These are phyloP conservation scores for Babyrousa celebensis DNA, from an alignment of 2,797 vertebrate genomes.

Conservation along the genomic window DNA sequence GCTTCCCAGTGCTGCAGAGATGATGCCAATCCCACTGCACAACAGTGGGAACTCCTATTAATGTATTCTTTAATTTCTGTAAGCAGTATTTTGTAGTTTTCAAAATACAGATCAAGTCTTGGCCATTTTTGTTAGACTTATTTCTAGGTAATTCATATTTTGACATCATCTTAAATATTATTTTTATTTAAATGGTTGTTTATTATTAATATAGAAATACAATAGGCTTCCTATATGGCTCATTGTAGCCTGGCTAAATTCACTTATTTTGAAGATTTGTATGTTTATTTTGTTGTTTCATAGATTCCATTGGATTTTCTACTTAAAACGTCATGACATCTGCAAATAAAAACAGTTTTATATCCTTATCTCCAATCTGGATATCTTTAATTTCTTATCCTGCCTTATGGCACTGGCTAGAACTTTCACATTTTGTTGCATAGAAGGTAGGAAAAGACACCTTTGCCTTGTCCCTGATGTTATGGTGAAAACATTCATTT, in stretches of 20 bases:
- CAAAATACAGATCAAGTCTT: not conserved
- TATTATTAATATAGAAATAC: not conserved
- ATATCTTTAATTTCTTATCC: conserved; percentile 39
- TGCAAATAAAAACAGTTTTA: not conserved
- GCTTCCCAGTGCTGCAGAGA: no score
- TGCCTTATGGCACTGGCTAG: not conserved
- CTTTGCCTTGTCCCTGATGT: not conserved
- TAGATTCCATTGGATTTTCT: not conserved
- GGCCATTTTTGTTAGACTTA: not conserved
- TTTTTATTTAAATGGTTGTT: not conserved
- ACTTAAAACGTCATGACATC: not conserved
- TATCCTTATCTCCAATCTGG: not conserved
- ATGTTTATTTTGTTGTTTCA: not conserved
- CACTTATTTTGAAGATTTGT: not conserved
- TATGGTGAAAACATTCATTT: not conserved
- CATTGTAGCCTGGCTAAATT: not conserved
- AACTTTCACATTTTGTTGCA: not conserved
- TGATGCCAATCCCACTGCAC: no score
- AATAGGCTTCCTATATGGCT: not conserved
- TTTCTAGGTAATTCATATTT: not conserved
- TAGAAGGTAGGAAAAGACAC: not conserved
- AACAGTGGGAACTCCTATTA: no score
- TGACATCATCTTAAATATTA: not conserved
- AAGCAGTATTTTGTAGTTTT: not conserved
- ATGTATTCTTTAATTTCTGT: not conserved